Base-by-base conservation (phyloP, 2,888 invertebrate genomes). In the Cerceris rybyensis region DNA sequence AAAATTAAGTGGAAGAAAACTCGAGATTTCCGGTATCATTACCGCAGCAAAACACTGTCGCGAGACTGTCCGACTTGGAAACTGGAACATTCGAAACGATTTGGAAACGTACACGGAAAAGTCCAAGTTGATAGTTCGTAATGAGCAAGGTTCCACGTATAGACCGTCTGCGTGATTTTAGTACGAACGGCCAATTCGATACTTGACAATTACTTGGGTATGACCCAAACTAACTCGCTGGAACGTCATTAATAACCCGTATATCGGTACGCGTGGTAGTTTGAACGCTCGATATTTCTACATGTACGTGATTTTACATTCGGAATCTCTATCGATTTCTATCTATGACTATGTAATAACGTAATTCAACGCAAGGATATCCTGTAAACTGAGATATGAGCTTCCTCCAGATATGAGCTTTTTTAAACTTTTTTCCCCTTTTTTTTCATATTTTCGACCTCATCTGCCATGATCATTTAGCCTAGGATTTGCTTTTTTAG, bases 181-280 rank as follows among this genome's bases (percentile, higher is more conserved):
- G 17, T 13, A 49, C 16, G 42, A 16, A 61, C 11, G 50, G 54
- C 55, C 61, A 66, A 75, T 80, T 72, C 69, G 65, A 72, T 67
- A 60, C 64, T 75, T 64, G 69, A 63, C 65, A 72, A 75, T 75
- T 79, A 72, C 69, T 65, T 9, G 59, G 75, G 54, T 55, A 64
- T 60, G 50, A 67, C 60, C 61, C 61, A 64, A 67, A 74, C 67
- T 70, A 68, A 61, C 54, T 70, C 55, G 69, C 57, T 42, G 8
- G 59, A 57, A 64, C 28, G 16, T 54, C 67, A 70, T 58, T 68
- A 60, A 59, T 72, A 70, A 58, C 54, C 42, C 14, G 39, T 43
- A n/a, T 49, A 59, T 77, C 58, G 52, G 17, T 46, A 49, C 49
- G 14, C 13, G 11, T 54, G 64, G 54, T 63, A 60, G 55, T 78